Evolutionary conservation across 2,797 vertebrate species (phyloP).

Genomic region (Adrianichthys oophorus): DNA sequence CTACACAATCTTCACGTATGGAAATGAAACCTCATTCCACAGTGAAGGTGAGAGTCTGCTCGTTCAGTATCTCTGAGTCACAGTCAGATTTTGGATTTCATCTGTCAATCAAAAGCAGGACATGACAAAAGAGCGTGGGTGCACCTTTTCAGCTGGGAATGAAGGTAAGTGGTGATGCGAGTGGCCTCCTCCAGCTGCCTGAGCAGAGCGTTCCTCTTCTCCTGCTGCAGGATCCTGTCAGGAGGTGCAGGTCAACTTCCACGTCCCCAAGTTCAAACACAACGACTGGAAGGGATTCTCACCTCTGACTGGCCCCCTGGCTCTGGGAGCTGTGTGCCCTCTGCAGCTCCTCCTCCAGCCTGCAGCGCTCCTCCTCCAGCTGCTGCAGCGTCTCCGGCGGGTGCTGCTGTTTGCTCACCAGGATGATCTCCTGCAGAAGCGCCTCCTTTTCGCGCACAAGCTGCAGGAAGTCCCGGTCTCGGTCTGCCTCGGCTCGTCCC

Average conservation of each 20-base stretch:
- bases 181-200: constrained; percentile 95
- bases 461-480: constrained; percentile 93
- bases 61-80: no score
- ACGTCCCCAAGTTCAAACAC: not conserved
- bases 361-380: constrained; percentile 87
- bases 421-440: constrained; percentile 91
- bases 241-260: constrained; percentile 4
- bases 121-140: not conserved
- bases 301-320: constrained; percentile 95
- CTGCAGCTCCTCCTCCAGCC: constrained; percentile 93
- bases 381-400: constrained; percentile 82
- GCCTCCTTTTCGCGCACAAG: constrained; percentile 97
- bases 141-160: constrained; percentile 95
- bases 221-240: constrained; percentile 82
- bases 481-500: constrained; percentile 91
- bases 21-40: no score
- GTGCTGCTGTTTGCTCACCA: constrained; percentile 88
- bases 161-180: constrained; percentile 90
- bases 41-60: no score
- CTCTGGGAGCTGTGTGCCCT: constrained; percentile 84
- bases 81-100: not conserved
- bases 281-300: not conserved
- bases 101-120: not conserved
- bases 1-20: no score
- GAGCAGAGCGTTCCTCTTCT: constrained; percentile 91